These are phyloP conservation scores for Apogon talboti DNA, from an alignment of 2,797 vertebrate genomes.

Conservation along the genomic window DNA sequence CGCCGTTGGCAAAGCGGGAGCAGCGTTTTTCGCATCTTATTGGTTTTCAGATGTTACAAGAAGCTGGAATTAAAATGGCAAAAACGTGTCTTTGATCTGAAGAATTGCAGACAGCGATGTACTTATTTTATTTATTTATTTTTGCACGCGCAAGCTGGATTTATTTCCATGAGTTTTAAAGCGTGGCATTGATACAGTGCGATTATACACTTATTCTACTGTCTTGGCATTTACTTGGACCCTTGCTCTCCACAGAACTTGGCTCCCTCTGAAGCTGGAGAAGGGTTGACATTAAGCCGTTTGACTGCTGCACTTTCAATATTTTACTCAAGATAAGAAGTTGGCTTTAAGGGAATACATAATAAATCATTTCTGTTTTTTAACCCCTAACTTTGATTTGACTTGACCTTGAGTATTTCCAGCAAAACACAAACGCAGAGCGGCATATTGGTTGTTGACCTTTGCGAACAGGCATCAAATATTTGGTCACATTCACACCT, in stretches of 20 bases:
- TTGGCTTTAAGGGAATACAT: slow-evolving; percentile 9
- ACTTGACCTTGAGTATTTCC: background rate
- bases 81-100: slow-evolving; percentile 43
- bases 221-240: slow-evolving; percentile 28
- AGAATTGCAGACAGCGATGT: slow-evolving; percentile 25
- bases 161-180: slow-evolving; percentile 45
- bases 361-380: background rate
- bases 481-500: too few relatives aligned
- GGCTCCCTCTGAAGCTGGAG: slow-evolving; percentile 21
- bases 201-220: slow-evolving; percentile 38
- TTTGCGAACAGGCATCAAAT: too few relatives aligned
- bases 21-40: slow-evolving; percentile 3
- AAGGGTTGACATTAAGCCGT: slow-evolving; percentile 22
- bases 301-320: slow-evolving; percentile 18
- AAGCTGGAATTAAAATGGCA: slow-evolving; percentile 47
- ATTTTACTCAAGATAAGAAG: slow-evolving; percentile 17
- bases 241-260: slow-evolving; percentile 1
- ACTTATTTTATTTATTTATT: background rate
- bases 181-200: slow-evolving; percentile 45
- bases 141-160: background rate
- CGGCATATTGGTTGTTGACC: background rate
- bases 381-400: slow-evolving; percentile 16
- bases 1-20: slow-evolving; percentile 29
- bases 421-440: background rate
- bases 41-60: slow-evolving; percentile 31